These are phyloP conservation scores for Sapayoa aenigma DNA, from an alignment of 2,113 vertebrate species.

Conservation along the genomic window DNA sequence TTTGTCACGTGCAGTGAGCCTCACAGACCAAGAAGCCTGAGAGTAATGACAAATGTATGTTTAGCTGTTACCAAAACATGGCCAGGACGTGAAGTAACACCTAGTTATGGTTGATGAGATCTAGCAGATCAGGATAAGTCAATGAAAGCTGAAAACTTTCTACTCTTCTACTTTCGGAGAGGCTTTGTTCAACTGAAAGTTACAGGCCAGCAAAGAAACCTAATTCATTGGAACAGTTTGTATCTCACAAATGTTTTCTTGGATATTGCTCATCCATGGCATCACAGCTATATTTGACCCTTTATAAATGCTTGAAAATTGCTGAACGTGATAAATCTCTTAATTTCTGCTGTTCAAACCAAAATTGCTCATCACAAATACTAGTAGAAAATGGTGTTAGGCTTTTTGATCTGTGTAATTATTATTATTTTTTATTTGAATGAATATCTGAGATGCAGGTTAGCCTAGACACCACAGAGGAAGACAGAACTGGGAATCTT, in stretches of 20 bases:
- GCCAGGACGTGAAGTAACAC: background rate
- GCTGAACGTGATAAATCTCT: background rate
- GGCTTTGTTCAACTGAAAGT: background rate
- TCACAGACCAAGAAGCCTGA: background rate
- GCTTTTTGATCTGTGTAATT: background rate
- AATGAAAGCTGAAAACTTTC: background rate
- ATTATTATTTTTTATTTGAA: background rate
- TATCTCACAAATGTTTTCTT: accelerated
- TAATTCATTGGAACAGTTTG: background rate
- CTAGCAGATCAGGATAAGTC: background rate
- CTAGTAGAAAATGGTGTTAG: background rate
- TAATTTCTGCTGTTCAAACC: background rate
- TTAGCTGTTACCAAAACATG: background rate
- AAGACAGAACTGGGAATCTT: background rate
- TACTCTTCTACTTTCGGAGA: too few relatives aligned
- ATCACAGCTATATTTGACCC: accelerated
- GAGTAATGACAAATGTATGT: background rate
- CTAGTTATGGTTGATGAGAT: background rate
- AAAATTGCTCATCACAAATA: background rate
- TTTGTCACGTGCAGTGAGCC: background rate
- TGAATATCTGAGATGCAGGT: background rate
- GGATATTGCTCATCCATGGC: background rate
- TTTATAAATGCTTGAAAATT: background rate
- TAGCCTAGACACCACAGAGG: background rate
- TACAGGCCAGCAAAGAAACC: background rate